Conservation (phyloP, 2,113 vertebrate species). For the Beaufortia kweichowensis region DNA sequence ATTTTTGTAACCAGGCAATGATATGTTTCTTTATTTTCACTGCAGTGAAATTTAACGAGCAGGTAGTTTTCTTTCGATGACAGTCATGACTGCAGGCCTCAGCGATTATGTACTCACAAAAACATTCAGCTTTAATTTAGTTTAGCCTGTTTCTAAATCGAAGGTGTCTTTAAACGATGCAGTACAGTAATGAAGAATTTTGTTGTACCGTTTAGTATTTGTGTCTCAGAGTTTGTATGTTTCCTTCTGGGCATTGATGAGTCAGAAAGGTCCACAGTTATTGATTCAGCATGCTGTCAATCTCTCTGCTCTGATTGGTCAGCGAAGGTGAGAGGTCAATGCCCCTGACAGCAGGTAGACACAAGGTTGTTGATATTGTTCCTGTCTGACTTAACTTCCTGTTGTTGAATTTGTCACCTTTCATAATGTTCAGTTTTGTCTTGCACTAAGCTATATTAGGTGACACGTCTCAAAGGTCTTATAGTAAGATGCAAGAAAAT, state of each 20-base stretch:
- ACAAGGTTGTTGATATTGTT: conserved; percentile 4
- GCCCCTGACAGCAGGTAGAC: conserved; percentile 6
- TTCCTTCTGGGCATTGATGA: background rate
- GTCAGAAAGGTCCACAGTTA: background rate
- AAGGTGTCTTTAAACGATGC: background rate
- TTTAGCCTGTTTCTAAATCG: background rate
- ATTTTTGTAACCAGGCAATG: background rate
- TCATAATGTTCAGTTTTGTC: conserved; percentile 1
- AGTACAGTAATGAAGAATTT: background rate
- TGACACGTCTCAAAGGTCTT: too few relatives aligned
- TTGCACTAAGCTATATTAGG: too few relatives aligned
- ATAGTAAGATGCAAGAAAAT: too few relatives aligned
- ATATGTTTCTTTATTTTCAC: background rate
- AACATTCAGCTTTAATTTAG: background rate
- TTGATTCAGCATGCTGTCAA: conserved; percentile 16
- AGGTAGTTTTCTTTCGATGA: background rate
- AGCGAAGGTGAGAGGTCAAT: conserved; percentile 5
- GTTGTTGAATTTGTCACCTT: background rate
- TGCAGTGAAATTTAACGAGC: background rate
- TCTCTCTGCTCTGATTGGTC: conserved; percentile 26
- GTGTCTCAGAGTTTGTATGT: background rate
- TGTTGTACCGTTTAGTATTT: conserved; percentile 7
- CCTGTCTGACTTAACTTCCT: background rate
- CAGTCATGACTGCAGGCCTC: background rate
- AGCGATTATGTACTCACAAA: conserved; percentile 3